Evolutionary conservation across 2,797 vertebrate genomes (phyloP).

Genomic region (Lycodopsis pacificus): DNA sequence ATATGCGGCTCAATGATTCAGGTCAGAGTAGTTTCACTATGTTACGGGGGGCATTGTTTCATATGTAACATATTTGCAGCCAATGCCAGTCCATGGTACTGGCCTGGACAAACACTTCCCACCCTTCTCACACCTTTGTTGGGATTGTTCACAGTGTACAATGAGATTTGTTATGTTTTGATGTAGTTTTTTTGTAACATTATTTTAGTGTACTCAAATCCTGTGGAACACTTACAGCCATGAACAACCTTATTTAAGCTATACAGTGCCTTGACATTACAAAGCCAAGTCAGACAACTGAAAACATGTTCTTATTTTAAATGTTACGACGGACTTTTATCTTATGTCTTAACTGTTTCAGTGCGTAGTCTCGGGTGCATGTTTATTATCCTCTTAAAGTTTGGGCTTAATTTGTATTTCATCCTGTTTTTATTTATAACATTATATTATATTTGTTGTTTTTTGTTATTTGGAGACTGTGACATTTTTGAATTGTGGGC

Average conservation of each 20-base stretch:
- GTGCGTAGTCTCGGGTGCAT: constrained; percentile 63
- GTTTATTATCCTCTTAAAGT: constrained; percentile 63
- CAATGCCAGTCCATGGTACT: background rate
- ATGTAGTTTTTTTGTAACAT: constrained; percentile 58
- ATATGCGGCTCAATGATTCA: constrained; percentile 9
- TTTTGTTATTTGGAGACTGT: constrained; percentile 63
- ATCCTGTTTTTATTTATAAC: constrained; percentile 74
- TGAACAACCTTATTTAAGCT: constrained; percentile 80
- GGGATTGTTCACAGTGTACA: constrained; percentile 66
- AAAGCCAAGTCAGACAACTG: constrained; percentile 74
- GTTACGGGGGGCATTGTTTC: constrained; percentile 17
- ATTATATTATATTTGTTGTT: constrained; percentile 47
- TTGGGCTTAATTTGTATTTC: constrained; percentile 55
- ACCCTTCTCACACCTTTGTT: constrained; percentile 37
- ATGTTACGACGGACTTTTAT: constrained; percentile 28
- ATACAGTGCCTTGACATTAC: constrained; percentile 76
- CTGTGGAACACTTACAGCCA: constrained; percentile 76
- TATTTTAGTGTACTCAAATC: constrained; percentile 55
- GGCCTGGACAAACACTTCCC: constrained; percentile 47
- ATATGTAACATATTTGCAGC: constrained; percentile 44
- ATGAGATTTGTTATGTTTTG: constrained; percentile 50
- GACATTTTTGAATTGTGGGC: constrained; percentile 45
- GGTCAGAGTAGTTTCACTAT: constrained; percentile 28
- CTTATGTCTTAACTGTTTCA: constrained; percentile 52
- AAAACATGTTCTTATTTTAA: constrained; percentile 49